Evolutionary conservation across 2,797 vertebrate genomes (phyloP), one percentile per base, ranked within the genome.

Genomic region (Harpagifer antarcticus): DNA sequence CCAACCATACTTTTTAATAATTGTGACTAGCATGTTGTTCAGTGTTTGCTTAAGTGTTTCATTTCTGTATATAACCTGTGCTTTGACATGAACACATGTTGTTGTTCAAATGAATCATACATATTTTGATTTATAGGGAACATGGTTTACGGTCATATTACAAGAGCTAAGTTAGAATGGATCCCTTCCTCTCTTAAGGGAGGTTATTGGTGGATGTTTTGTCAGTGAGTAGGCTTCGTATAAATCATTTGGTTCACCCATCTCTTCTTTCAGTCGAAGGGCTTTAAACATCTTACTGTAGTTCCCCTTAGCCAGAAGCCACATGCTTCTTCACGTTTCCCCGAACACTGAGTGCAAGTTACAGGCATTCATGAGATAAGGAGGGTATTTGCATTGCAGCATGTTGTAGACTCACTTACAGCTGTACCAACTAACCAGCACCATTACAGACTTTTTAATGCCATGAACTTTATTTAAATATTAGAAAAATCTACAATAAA

Each of bases 201-300:
- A 72, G 71, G 81, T 90, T 86, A 81, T 84, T 63, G 62, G 59
- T 86, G 57, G 76, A 85, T 83, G 81, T 76, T 88, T 88, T 81
- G 53, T 88, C 89, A 79, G 82, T 72, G 85, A 84, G 79, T 73
- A 55, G 61, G 74, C 82, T 86, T 70, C 52, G 1, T 50, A 82
- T 92, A 83, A 92, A 92, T 93, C 78, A 90, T 50, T 20, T 2
- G 44, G 49, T 81, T 84, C 79, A 78, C 5, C 54, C 81, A 23
- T 82, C 88, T 95, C 91, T 73, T 45, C 57, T 94, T 94, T 92
- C 91, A 91, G 79, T 58, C 23, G 49, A 78, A 40, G 64, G 74
- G 55, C 7, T 37, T 65, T 82, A 57, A 82, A 80, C 73, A 71
- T 83, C 78, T 88, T 76, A 81, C 79, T 78, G 58, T 85, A 65